Evolutionary conservation across 2,888 invertebrate species (phyloP), one percentile per base, ranked within the genome.

Genomic region (Vannuccia rotundouncinata): DNA sequence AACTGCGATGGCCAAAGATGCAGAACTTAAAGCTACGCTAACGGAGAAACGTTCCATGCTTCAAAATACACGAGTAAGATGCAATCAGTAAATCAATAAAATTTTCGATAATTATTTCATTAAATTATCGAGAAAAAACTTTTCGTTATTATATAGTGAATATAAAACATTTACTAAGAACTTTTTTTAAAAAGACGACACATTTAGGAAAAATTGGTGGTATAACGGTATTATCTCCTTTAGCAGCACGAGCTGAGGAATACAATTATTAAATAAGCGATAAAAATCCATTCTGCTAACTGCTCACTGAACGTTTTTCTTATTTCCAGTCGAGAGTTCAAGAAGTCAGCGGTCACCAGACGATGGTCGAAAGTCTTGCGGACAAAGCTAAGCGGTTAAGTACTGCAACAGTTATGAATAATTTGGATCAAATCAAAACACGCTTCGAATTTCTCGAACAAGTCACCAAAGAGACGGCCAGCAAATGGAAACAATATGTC

Each of bases 21-120:
- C 75, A 5, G 75, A 75, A 29, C 75, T 31, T 22, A 31, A 29
- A 13, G 25, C 5, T 28, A 10, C 75, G 30, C 75, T 75, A 22
- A 1, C 75, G 2, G 75, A 75, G 31, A 75, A 75, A 27, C 13
- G 75, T 2, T 5, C 75, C n/a, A 75, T 29, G 31, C 75, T 75
- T 5, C 75, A 75, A 25, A 22, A 27, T 13, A 31, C 27, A 22
- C 66, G 66, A 22, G 66, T 66, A 22, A 66, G 66, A 45, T 45
- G 17, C 45, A 45, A 45, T 45, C 45, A 17, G 17, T 45, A 45
- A 45, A 45, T 45, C 5, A 45, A 45, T 45, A 45, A 45, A 10
- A 45, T 45, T 45, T 17, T 45, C 17, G n/a, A n/a, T n/a, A n/a
- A n/a, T n/a, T n/a, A n/a, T n/a, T n/a, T n/a, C n/a, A n/a, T n/a